These are phyloP conservation scores for Dasyprocta punctata DNA, from an alignment of 2,113 vertebrate genomes.

Conservation along the genomic window DNA sequence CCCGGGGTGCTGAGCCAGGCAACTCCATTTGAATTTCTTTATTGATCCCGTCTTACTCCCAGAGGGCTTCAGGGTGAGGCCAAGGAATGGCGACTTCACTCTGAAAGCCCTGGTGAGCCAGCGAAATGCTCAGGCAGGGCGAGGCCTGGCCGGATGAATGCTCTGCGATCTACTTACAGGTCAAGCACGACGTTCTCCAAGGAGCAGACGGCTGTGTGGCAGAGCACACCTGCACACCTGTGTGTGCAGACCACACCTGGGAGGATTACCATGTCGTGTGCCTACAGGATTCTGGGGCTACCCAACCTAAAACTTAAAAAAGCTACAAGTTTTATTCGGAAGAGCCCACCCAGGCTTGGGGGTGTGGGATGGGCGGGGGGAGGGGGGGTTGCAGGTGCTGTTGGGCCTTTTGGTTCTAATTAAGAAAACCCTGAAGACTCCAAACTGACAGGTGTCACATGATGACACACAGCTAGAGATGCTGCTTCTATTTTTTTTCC, in stretches of 20 bases:
- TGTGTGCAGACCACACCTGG: accelerated
- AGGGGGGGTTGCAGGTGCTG: accelerated
- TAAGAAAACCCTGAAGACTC: not conserved
- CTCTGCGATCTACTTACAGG: not conserved
- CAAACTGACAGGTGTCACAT: accelerated
- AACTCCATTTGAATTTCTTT: not conserved
- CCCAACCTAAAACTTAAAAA: not conserved
- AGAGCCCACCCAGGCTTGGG: not conserved
- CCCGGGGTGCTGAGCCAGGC: accelerated
- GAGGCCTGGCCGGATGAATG: no score
- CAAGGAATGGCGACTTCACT: not conserved
- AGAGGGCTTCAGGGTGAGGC: not conserved
- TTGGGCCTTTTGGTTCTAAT: not conserved
- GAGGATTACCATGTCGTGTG: accelerated
- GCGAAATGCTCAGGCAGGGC: no score
- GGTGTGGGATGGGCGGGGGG: no score
- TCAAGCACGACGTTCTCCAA: not conserved
- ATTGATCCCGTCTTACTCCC: not conserved
- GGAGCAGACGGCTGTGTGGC: not conserved
- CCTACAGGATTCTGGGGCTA: accelerated
- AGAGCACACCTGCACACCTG: accelerated
- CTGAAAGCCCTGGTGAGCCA: not conserved
- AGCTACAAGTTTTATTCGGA: not conserved
- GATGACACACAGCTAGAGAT: accelerated
- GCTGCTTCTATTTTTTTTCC: not conserved